Evolutionary conservation across 2,113 vertebrate genomes (phyloP).

Genomic region (Leptobrachium ailaonicum): DNA sequence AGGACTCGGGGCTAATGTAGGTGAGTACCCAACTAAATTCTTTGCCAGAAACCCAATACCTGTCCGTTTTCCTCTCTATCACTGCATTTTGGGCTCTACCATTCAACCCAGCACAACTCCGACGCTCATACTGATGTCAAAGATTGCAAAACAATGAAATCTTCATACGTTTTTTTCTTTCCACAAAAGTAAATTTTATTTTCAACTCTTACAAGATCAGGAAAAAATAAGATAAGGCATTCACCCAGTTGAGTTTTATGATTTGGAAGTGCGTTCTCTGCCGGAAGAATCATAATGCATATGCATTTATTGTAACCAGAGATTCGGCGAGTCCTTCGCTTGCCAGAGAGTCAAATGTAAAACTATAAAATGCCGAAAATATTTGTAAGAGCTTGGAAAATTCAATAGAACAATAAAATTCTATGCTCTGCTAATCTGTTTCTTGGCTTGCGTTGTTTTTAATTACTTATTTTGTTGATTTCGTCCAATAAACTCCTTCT

Average conservation of each 20-base stretch:
- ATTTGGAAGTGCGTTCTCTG: not conserved
- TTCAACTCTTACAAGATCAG: not conserved
- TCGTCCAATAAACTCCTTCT: constrained; percentile 56
- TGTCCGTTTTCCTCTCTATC: too few relatives aligned
- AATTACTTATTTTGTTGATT: constrained; percentile 51
- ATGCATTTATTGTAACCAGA: not conserved
- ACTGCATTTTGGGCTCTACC: too few relatives aligned
- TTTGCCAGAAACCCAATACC: too few relatives aligned
- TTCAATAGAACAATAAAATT: constrained; percentile 64
- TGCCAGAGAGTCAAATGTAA: constrained; percentile 53
- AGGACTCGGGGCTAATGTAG: too few relatives aligned
- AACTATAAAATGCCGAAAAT: not conserved
- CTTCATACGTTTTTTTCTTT: too few relatives aligned
- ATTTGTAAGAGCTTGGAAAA: constrained; percentile 59
- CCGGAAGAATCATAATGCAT: not conserved
- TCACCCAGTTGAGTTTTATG: not conserved
- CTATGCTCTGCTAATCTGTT: constrained; percentile 69
- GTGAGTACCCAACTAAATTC: too few relatives aligned
- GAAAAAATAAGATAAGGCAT: not conserved
- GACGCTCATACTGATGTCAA: too few relatives aligned
- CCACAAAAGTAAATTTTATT: not conserved
- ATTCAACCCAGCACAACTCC: too few relatives aligned
- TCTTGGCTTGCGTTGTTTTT: constrained; percentile 62
- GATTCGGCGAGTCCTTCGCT: not conserved
- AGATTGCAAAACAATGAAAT: too few relatives aligned